Conservation (phyloP, 2,113 vertebrate species). For the Psammodynastes pulverulentus region DNA sequence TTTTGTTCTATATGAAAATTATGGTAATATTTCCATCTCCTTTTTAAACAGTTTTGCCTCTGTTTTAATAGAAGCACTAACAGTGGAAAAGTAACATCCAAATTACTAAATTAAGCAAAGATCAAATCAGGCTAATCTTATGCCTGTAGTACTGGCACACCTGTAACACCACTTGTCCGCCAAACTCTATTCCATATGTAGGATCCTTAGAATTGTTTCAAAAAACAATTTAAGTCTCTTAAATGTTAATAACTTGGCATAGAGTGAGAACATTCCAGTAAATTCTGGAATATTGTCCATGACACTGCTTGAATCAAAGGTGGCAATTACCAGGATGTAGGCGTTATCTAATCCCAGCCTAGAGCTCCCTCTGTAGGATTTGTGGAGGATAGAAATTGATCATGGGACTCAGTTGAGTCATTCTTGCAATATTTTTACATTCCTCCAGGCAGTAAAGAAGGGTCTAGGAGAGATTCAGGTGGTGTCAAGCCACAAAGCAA, state of each 20-base stretch:
- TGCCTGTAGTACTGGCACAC: background rate
- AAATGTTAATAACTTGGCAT: background rate
- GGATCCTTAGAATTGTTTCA: background rate
- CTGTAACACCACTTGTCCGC: background rate
- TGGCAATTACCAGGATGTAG: background rate
- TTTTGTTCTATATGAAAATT: background rate
- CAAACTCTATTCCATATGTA: background rate
- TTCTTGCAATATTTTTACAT: background rate
- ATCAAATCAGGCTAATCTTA: background rate
- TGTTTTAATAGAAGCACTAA: background rate
- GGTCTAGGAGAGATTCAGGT: background rate
- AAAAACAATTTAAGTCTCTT: background rate
- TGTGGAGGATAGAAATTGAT: background rate
- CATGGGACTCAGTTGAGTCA: slow-evolving; percentile 55
- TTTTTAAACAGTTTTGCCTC: background rate
- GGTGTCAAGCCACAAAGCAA: background rate
- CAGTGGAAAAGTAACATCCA: background rate
- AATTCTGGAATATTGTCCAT: background rate
- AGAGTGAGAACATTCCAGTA: background rate
- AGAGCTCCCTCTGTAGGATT: background rate
- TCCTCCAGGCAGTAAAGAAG: background rate
- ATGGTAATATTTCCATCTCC: background rate
- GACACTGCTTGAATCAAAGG: background rate
- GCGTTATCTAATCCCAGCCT: background rate
- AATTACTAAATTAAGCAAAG: background rate